Evolutionary conservation across 2,888 invertebrate species (phyloP), one percentile per base, ranked within the genome.

Genomic region (Margaritifera margaritifera): DNA sequence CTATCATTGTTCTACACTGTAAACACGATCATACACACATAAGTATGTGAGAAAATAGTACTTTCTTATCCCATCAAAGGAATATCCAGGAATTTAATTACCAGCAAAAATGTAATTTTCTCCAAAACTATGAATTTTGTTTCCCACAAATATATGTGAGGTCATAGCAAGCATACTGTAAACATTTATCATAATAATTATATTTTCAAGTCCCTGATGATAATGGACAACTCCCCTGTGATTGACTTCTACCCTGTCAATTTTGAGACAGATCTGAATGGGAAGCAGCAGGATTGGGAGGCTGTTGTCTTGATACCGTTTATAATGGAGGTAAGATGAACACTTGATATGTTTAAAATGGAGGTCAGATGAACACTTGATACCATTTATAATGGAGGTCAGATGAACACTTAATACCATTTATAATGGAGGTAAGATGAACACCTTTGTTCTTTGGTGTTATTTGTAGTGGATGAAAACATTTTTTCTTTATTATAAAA

Each of bases 191-290:
- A 15, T 42, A 42, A 42, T 42, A 42, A 42, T 65, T 55, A 25
- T 20, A 58, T 52, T 50, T 76, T 78, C 20, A 80, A 89, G 58
- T 91, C 91, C 75, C 92, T 99, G 66, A 99, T 99, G 99, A 94
- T 93, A 63, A 94, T 95, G 88, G 90, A 95, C 93, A 93, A 93
- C 78, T 99, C 99, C 0, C 91, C 95, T 0, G 97, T 99, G 66
- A 96, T 98, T 82, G 99, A 99, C 90, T 99, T 99, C 91, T 99
- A 99, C 91, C 99, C 99, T 0, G 94, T 93, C 87, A 96, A 99
- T 89, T 99, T 99, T 91, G 92, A 94, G 84, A 97, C 98, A 69
- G 98, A 99, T 91, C 91, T 99, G 76, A 99, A 99, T 91, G 99
- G 99, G 57, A 99, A 99, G 91, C 98, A 98, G 90, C 99, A 96